A percentile compares a stretch with the other conserved stretches of the same genome.
Evolutionary conservation across 2,888 invertebrate species (phyloP).

Genomic region (Bhutanitis thaidina): DNA sequence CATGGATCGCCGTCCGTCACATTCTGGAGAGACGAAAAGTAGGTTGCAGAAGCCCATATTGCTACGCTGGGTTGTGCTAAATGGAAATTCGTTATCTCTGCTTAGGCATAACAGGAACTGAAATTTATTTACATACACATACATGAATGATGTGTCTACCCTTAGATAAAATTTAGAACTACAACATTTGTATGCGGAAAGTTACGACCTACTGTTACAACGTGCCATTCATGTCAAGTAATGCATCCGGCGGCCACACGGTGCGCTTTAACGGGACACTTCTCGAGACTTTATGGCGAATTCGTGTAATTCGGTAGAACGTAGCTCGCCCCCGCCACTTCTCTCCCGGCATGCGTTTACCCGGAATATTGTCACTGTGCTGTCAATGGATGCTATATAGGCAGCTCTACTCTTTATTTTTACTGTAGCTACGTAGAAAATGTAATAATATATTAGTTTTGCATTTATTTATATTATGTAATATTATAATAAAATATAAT

Average conservation of each 20-base stretch:
- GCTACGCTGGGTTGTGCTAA: no score
- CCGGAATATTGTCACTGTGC: constrained; percentile 53
- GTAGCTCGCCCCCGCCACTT: constrained; percentile 37
- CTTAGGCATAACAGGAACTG: no score
- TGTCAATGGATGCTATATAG: constrained; percentile 15
- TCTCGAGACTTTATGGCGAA: constrained; percentile 45
- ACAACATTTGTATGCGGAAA: neutral
- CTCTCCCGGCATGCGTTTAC: constrained; percentile 47
- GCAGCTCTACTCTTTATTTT: neutral
- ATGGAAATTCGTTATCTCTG: no score
- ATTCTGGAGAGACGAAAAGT: no score
- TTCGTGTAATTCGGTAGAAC: constrained; percentile 57
- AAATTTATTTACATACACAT: no score
- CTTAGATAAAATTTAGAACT: neutral
- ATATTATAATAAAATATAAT: no score
- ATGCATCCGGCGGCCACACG: constrained; percentile 65
- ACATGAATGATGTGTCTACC: no score
- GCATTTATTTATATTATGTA: no score
- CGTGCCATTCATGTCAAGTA: constrained; percentile 36
- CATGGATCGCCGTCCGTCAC: no score
- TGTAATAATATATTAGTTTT: no score
- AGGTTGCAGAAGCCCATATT: no score
- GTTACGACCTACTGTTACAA: constrained; percentile 24
- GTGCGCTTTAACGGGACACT: constrained; percentile 50
- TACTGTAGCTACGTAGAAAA: no score